Percentiles rank a stretch among this genome's conserved stretches.
Conservation (phyloP, 1,140 invertebrate species). For the Platorchestia sp. region DNA sequence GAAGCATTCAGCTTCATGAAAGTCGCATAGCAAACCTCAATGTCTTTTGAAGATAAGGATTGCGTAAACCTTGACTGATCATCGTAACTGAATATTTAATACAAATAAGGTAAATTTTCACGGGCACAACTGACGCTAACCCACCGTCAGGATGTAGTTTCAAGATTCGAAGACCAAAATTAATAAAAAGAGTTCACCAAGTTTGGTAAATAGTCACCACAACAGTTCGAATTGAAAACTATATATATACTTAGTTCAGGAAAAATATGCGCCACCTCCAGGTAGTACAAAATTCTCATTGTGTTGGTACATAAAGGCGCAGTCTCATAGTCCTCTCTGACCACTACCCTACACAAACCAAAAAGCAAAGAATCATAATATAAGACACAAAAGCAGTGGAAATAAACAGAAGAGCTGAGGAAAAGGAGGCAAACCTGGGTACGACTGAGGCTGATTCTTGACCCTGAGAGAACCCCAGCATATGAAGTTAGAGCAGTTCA, state of each 20-base stretch:
- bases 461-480: constrained; percentile 39
- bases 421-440: background rate
- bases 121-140: background rate
- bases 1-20: background rate
- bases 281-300: no score
- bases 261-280: no score
- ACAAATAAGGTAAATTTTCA: background rate
- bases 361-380: background rate
- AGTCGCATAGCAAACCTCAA: background rate
- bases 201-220: no score
- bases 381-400: background rate
- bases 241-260: no score
- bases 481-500: constrained; percentile 32
- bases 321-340: no score
- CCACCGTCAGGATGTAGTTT: background rate
- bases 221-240: no score
- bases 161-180: background rate
- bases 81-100: background rate
- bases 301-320: no score
- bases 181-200: no score
- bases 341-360: background rate
- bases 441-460: constrained; percentile 11
- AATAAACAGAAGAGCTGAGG: background rate
- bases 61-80: background rate
- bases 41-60: background rate